phyloP scores from a whole-genome alignment of 2,888 invertebrate species.

The Adelphocoris suturalis region DNA sequence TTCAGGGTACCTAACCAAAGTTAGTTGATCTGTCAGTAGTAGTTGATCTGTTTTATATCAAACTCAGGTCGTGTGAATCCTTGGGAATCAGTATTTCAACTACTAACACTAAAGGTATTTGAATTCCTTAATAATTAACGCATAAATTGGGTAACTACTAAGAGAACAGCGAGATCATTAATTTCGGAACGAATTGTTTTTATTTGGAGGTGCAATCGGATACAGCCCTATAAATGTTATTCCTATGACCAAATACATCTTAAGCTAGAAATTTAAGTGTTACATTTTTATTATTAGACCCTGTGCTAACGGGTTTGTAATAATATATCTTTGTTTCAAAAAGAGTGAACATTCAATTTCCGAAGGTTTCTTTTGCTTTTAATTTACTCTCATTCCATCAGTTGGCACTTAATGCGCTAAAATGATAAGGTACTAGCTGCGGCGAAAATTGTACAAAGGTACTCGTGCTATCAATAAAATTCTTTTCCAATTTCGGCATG shows the following conservation, averaged over 20 bases:
- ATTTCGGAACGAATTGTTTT: background rate
- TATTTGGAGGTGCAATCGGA: background rate
- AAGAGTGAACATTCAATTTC: background rate
- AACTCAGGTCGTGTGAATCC: background rate
- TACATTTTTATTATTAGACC: constrained; percentile 7
- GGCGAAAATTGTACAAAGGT: background rate
- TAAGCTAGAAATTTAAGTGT: constrained; percentile 19
- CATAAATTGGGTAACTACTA: background rate
- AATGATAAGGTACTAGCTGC: constrained; percentile 3
- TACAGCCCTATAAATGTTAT: constrained; percentile 34
- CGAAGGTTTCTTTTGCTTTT: background rate
- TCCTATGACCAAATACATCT: background rate
- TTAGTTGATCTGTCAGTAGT: background rate
- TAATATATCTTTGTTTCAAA: background rate
- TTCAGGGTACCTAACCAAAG: background rate
- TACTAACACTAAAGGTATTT: constrained; percentile 9
- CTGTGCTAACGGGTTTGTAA: constrained; percentile 26
- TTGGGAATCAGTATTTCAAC: background rate
- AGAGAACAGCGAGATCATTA: constrained; percentile 23
- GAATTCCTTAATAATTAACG: background rate
- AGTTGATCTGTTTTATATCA: background rate
- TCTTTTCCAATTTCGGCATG: background rate
- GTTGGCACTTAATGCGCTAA: constrained; percentile 24
- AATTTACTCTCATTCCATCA: background rate
- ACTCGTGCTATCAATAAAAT: background rate